Evolutionary conservation across 2,113 vertebrate species (phyloP), one percentile per base, ranked within the genome.

Genomic region (Galbula dea): DNA sequence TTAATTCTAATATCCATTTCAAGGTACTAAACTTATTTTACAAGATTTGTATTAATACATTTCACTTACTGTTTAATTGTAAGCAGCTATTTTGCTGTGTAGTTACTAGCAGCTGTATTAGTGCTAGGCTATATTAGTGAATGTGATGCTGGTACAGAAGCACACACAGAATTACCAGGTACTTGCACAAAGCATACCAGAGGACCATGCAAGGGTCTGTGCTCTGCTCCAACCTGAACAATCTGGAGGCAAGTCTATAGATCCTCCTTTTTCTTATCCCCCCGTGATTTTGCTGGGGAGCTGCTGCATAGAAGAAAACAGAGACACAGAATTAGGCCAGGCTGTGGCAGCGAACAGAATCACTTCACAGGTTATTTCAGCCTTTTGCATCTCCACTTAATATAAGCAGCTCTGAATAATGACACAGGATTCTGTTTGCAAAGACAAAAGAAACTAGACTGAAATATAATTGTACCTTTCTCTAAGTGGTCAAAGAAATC

Each of bases 1-100:
- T 93, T 83, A 91, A 86, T 88, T 81, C 57, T 81, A 61, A 80
- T 86, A 85, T 58, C 52, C 2, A 73, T 79, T 95, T 86, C 68
- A 92, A 93, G 57, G 34, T 68, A 73, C 43, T 81, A 54, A 67
- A 88, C 15, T 63, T 88, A 27, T 51, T 82, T 83, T 68, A 71
- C 9, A 32, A 15, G 12, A 75, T 7, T 5, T 46, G 12, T 61
- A 63, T 48, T 81, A 41, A 78, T 61, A 45, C 14, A 52, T 55
- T 80, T 88, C 41, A 34, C 11, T 72, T n/a, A 8, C 17, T 66
- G 75, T 29, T 20, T 11, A 39, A 55, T 41, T 80, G 41, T 69
- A 26, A 61, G 52, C 54, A 75, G 17, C 11, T 71, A 43, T 87
- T 68, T 84, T 86, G 71, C 21, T 58, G 14, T 49, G 27, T 23